Evolutionary conservation across 2,888 invertebrate species (phyloP).

Genomic region (Phengaris arion): DNA sequence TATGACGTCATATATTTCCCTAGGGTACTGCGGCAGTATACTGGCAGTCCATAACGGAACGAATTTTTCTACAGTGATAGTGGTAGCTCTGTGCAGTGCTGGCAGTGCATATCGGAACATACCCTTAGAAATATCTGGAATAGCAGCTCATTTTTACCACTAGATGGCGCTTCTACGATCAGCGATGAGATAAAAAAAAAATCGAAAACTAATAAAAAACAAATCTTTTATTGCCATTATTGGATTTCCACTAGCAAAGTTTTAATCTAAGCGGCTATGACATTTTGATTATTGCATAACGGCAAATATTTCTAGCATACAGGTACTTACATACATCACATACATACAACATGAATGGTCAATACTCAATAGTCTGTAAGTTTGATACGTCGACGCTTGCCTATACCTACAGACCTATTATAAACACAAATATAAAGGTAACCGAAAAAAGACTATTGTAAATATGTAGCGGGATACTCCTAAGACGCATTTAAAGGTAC

Average conservation of each 20-base stretch:
- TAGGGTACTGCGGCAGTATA: too few relatives aligned
- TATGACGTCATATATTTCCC: too few relatives aligned
- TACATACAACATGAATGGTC: slow-evolving; percentile 32
- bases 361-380: slow-evolving; percentile 48
- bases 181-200: neutral
- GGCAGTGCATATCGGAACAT: too few relatives aligned
- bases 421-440: slow-evolving; percentile 54
- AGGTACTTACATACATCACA: neutral
- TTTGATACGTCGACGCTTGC: slow-evolving; percentile 66
- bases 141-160: neutral
- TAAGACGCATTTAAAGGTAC: slow-evolving; percentile 61
- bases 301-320: neutral
- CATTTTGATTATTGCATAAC: neutral
- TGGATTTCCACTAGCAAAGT: neutral
- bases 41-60: too few relatives aligned
- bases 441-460: slow-evolving; percentile 74
- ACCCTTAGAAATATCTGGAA: neutral
- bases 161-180: neutral
- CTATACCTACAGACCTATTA: slow-evolving; percentile 53
- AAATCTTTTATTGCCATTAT: neutral
- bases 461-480: slow-evolving; percentile 67
- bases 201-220: neutral
- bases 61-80: too few relatives aligned
- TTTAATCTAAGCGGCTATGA: neutral
- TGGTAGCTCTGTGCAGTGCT: too few relatives aligned